Evolutionary conservation across 2,113 vertebrate genomes (phyloP), one percentile per base, ranked within the genome.

Genomic region (Kryptolebias marmoratus): DNA sequence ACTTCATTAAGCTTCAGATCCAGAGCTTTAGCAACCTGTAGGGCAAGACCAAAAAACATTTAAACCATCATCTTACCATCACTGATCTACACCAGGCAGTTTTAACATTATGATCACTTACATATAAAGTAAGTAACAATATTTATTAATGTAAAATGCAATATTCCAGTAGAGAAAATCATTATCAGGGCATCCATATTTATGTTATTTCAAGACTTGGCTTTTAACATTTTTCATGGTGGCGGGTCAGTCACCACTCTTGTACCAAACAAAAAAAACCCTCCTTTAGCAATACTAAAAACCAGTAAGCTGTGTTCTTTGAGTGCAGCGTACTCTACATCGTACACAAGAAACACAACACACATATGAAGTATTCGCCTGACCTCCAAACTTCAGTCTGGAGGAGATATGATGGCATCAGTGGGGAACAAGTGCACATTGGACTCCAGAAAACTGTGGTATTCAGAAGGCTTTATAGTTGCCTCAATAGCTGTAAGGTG

Each of bases 1-100:
- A 97, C 95, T 84, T 98, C 95, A 4, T 98, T 97, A 36, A 97
- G 68, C 79, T 95, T 97, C 81, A 98, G 81, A 0, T 94, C 94
- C 75, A 98, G 86, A 59, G 94, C 93, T 82, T 95, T 96, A 60
- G 96, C 96, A 30, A 95, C 89, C 97, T 98, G 79, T 22, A 32
- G 55, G 13, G 63, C 49, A 68, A 12, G 0, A 73, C 7, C n/a
- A 65, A 67, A 64, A 22, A 64, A 22, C 11, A 48, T 69, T 54
- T 28, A 11, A 75, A 44, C 4, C 31, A 32, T 27, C 22, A 74
- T 58, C 36, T 47, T 1, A 36, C 13, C 14, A 44, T 55, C 1
- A 27, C 1, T 28, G 2, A 55, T 10, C 1, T 1, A 12, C 18
- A 22, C 5, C 18, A 10, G 18, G n/a, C 14, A 22, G 13, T 3